phyloP scores from a whole-genome alignment of 2,797 vertebrate species.

The Cirrhinus mrigala region DNA sequence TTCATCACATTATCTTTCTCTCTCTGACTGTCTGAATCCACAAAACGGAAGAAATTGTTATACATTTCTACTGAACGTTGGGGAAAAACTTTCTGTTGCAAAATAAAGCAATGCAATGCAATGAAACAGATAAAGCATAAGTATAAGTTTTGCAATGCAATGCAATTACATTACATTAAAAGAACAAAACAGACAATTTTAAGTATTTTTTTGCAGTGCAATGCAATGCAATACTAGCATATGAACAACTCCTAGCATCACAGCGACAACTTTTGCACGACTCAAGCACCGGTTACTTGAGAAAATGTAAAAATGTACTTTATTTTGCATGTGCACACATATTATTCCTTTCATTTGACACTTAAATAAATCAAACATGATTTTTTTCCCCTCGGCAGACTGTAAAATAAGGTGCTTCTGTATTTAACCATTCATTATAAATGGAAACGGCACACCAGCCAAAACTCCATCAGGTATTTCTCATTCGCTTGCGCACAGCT shows the following conservation, averaged over 20 bases:
- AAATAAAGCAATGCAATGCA: background rate
- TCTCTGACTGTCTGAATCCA: slow-evolving; percentile 11
- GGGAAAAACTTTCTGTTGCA: background rate
- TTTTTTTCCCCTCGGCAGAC: background rate
- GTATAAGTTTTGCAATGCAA: background rate
- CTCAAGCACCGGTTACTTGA: background rate
- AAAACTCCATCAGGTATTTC: slow-evolving; percentile 38
- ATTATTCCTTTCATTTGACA: slow-evolving; percentile 23
- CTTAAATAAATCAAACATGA: slow-evolving; percentile 33
- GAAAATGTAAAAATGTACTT: slow-evolving; percentile 4
- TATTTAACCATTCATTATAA: slow-evolving; percentile 48
- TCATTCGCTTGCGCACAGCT: background rate
- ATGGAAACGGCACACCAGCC: slow-evolving; percentile 34
- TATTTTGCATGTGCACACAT: slow-evolving; percentile 13
- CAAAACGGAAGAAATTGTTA: background rate
- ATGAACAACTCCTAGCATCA: background rate
- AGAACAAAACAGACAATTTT: too few relatives aligned
- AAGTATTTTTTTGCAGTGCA: too few relatives aligned
- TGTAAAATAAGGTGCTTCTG: slow-evolving; percentile 30
- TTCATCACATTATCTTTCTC: slow-evolving; percentile 48
- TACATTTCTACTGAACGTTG: background rate
- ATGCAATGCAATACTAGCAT: background rate
- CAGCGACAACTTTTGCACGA: background rate
- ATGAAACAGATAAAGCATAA: too few relatives aligned
- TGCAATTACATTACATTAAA: too few relatives aligned